Conservation (phyloP, 2,888 invertebrate species). For the Auanema freiburgensis region DNA sequence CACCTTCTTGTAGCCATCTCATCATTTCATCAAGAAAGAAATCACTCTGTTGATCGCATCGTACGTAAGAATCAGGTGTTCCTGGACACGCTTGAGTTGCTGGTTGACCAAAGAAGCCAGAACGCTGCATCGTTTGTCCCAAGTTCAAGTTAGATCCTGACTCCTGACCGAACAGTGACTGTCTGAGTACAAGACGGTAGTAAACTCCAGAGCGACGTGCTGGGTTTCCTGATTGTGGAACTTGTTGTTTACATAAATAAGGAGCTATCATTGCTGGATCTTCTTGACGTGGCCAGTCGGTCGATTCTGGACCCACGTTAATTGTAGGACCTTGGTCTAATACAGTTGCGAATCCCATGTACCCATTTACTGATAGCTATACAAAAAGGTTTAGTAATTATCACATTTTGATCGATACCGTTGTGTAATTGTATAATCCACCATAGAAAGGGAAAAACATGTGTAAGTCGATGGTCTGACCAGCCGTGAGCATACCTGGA, state of each 20-base stretch:
- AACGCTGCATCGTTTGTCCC: conserved; percentile 45
- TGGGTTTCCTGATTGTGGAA: conserved; percentile 57
- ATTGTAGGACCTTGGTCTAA: conserved; percentile 63
- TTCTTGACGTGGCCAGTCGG: conserved; percentile 61
- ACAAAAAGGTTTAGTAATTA: conserved; percentile 7
- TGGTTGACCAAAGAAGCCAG: conserved; percentile 54
- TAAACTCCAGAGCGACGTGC: conserved; percentile 58
- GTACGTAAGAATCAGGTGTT: conserved; percentile 56
- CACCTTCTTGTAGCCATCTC: conserved; percentile 72
- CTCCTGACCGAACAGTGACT: conserved; percentile 59
- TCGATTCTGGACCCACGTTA: conserved; percentile 60
- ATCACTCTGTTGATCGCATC: conserved; percentile 56
- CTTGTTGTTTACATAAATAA: conserved; percentile 62
- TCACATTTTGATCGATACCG: conserved; percentile 28
- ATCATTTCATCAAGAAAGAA: conserved; percentile 63
- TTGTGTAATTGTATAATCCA: conserved; percentile 63
- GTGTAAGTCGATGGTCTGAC: conserved; percentile 60
- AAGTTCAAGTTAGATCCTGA: conserved; percentile 50
- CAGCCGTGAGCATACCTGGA: conserved; percentile 59
- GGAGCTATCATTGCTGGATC: conserved; percentile 64
- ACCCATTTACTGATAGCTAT: conserved; percentile 61
- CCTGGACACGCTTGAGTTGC: conserved; percentile 56
- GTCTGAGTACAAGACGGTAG: conserved; percentile 59
- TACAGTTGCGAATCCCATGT: conserved; percentile 62
- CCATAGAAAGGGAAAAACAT: conserved; percentile 63